phyloP scores from a whole-genome alignment of 2,113 vertebrate genomes.

The Herpailurus yagouaroundi region DNA sequence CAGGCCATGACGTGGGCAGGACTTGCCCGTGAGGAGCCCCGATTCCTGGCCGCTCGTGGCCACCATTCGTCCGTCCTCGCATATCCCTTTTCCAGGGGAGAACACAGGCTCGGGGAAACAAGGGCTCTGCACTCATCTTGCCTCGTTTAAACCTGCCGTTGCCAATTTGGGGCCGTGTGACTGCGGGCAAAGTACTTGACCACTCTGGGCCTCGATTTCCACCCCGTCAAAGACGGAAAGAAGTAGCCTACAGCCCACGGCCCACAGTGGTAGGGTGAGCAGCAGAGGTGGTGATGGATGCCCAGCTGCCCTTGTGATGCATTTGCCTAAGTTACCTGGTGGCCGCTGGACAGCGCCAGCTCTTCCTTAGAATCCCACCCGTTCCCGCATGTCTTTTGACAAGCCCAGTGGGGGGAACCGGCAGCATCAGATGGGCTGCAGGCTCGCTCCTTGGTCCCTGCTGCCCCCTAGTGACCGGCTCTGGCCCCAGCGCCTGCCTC shows the following conservation, averaged over 20 bases:
- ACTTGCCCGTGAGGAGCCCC: neutral
- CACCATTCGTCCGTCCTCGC: neutral
- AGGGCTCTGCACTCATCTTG: neutral
- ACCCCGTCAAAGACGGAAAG: neutral
- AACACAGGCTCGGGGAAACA: neutral
- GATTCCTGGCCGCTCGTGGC: neutral
- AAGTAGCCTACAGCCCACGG: neutral
- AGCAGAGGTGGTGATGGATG: neutral
- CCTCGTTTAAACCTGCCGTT: neutral
- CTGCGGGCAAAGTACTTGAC: neutral
- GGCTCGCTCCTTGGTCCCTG: neutral
- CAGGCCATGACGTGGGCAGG: neutral
- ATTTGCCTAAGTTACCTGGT: neutral
- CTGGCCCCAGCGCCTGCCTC: neutral
- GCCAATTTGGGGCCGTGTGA: neutral
- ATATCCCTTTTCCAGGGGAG: neutral
- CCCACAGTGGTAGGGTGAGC: neutral
- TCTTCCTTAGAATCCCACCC: neutral
- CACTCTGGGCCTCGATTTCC: neutral
- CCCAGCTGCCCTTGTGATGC: neutral
- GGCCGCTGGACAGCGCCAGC: accelerated
- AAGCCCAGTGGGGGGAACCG: accelerated
- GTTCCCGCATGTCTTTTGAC: accelerated
- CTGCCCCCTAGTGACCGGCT: slow-evolving; percentile 58
- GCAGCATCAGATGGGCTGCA: neutral